Evolutionary conservation across 2,113 vertebrate genomes (phyloP).

Genomic region (Reinhardtius hippoglossoides): DNA sequence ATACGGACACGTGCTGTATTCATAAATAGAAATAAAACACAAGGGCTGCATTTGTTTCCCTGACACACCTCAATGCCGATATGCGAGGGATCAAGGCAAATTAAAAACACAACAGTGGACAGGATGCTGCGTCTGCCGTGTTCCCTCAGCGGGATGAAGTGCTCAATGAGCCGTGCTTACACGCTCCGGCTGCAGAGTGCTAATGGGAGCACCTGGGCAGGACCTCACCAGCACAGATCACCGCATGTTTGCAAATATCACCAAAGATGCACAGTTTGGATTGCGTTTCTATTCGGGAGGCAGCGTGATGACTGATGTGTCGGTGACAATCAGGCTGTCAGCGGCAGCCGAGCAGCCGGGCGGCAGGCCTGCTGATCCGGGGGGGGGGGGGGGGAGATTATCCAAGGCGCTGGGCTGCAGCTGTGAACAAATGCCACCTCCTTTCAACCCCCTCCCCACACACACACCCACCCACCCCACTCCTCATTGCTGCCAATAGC

Average conservation of each 20-base stretch:
- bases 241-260: constrained; percentile 49
- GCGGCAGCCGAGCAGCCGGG: background rate
- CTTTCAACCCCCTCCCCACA: constrained; percentile 27
- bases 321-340: constrained; percentile 6
- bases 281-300: background rate
- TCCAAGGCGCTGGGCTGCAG: constrained; percentile 67
- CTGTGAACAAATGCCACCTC: constrained; percentile 76
- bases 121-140: constrained; percentile 37
- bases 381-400: constrained; percentile 55
- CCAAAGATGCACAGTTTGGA: background rate
- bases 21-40: background rate
- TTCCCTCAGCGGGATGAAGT: constrained; percentile 56
- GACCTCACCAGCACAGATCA: constrained; percentile 40
- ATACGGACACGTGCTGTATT: background rate
- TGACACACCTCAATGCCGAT: background rate
- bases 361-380: constrained; percentile 48
- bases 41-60: background rate
- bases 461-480: constrained; percentile 8
- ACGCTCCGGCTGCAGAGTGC: constrained; percentile 25
- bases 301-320: constrained; percentile 6
- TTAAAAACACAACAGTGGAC: constrained; percentile 47
- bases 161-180: constrained; percentile 56
- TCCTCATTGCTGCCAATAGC: constrained; percentile 26
- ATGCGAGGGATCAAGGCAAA: constrained; percentile 42
- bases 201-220: constrained; percentile 60